Base-by-base conservation (phyloP, 2,113 vertebrate genomes). In the Ptychochromis oligacanthus region DNA sequence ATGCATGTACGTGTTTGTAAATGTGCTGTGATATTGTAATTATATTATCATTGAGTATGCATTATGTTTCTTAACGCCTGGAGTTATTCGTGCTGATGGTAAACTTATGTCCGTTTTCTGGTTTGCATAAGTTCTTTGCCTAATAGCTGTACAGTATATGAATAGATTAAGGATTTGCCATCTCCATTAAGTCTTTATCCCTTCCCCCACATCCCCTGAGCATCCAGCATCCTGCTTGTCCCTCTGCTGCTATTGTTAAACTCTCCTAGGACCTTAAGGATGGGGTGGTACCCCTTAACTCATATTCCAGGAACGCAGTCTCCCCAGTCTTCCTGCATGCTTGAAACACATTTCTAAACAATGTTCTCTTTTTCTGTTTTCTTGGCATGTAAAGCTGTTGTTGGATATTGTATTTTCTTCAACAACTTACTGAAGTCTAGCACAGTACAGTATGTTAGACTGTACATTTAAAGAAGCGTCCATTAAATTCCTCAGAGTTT, bases 191-290 rank as follows among this genome's bases (percentile, higher is more conserved):
- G 22, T 7, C 24, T 5, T 52, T 49, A 49, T 4, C 74, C 77
- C 77, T n/a, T 14, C 67, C 62, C 64, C 65, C 81, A 76, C 34
- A 34, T 10, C 5, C 64, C 64, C 56, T 12, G 13, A 43, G 36
- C 6, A 58, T 17, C 18, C 67, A 58, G 31, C 52, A 85, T 90
- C 89, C 85, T 90, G 88, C 74, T 31, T 82, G 22, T 49, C 20
- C 43, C 15, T 10, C 18, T 49, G 18, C 28, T 80, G 65, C 40
- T 72, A 82, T 87, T 93, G 4, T 72, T n/a, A 52, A 52, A 2
- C 24, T 72, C 24, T 81, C 46, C 31, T 28, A 40, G 18, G 57
- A 75, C 43, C 8, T 64, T 83, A 10, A 65, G 31, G 79, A 80
- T 67, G 34, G 67, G 77, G 62, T 70, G 84, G 79, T 40, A 40